These are phyloP conservation scores for Monochamus saltuarius DNA, from an alignment of 1,140 invertebrate species.

Conservation along the genomic window DNA sequence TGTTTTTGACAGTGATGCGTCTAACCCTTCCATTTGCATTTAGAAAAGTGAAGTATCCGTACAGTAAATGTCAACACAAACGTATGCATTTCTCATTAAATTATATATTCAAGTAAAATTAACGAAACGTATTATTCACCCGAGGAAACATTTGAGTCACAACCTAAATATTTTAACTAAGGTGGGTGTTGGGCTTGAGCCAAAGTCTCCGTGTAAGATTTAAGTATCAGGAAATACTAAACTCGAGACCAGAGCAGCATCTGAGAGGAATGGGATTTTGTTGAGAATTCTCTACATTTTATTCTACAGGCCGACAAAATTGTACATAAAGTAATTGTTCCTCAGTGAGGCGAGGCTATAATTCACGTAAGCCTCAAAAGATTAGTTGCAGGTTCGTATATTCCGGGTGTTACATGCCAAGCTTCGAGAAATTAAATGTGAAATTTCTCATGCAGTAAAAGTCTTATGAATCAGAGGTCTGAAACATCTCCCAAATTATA, in stretches of 20 bases:
- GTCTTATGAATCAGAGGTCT: no score
- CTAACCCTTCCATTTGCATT: no score
- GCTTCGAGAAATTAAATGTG: no score
- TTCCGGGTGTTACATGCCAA: no score
- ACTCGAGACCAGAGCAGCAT: slow-evolving; percentile 11
- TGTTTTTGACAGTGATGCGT: no score
- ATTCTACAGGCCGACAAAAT: not conserved
- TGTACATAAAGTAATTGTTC: not conserved
- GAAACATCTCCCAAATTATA: no score
- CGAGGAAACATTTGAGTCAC: slow-evolving; percentile 25
- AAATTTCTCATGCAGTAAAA: no score
- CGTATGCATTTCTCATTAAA: no score
- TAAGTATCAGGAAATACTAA: slow-evolving; percentile 24
- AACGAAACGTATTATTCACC: no score
- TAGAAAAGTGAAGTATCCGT: no score
- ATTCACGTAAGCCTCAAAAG: not conserved
- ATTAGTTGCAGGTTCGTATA: not conserved
- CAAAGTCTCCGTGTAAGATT: slow-evolving; percentile 20
- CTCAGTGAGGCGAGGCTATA: not conserved
- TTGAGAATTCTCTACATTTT: not conserved
- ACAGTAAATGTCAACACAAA: no score
- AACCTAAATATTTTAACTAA: slow-evolving; percentile 35
- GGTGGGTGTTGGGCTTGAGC: slow-evolving; percentile 29
- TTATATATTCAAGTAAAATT: no score
- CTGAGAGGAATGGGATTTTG: slow-evolving; percentile 22